phyloP scores from a whole-genome alignment of 2,797 vertebrate species.

The Arrhamphus sclerolepis region DNA sequence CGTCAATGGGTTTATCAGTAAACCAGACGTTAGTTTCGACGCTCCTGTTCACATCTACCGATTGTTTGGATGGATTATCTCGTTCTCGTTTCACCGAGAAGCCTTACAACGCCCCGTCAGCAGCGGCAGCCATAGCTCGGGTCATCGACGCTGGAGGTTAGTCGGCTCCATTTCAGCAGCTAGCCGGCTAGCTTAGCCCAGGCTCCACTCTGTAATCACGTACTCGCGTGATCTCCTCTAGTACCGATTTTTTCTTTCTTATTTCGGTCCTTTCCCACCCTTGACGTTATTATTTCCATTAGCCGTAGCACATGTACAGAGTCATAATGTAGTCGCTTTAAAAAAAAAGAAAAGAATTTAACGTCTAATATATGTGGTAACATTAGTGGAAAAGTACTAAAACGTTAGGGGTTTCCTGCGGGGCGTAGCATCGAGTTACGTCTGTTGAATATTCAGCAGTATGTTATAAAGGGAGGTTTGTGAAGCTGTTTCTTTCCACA shows the following conservation, averaged over 20 bases:
- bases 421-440: no score
- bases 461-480: not conserved
- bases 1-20: conserved; percentile 72
- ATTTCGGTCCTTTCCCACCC: not conserved
- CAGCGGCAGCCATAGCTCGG: conserved; percentile 62
- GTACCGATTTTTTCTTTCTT: not conserved
- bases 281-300: not conserved
- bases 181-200: conserved; percentile 16
- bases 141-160: conserved; percentile 76
- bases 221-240: not conserved
- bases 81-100: conserved; percentile 47
- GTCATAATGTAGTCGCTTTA: no score
- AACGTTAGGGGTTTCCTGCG: not conserved
- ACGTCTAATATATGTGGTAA: not conserved
- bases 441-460: no score
- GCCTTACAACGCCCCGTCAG: conserved; percentile 62
- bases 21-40: conserved; percentile 19
- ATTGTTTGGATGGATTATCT: conserved; percentile 74
- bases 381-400: conserved; percentile 4
- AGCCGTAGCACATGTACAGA: no score
- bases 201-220: not conserved
- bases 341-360: no score
- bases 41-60: conserved; percentile 18
- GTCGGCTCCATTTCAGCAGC: conserved; percentile 62
- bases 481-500: no score